A percentile compares a stretch with the other conserved stretches of the same genome.
Conservation (phyloP, 2,797 vertebrate genomes). For the Myotis vivesi region DNA sequence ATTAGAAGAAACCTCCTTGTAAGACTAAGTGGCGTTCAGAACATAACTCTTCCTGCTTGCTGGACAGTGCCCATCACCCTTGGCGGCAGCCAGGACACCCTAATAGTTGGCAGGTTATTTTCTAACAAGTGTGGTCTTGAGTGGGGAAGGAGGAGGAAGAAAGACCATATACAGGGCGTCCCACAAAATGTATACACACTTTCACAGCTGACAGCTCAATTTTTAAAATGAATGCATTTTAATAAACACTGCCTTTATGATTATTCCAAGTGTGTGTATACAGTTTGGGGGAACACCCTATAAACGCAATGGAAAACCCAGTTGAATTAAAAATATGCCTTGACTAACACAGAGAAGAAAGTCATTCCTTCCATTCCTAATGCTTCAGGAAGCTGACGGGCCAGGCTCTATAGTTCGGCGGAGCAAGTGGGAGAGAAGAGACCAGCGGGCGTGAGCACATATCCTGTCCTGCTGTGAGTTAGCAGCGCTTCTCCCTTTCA, state of each 20-base stretch:
- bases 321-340: neutral
- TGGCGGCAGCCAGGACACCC: neutral
- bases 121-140: neutral
- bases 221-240: too few species aligned
- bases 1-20: neutral
- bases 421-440: neutral
- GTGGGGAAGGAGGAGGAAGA: neutral
- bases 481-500: neutral
- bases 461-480: neutral
- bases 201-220: too few species aligned
- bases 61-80: neutral
- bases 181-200: too few species aligned
- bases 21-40: neutral
- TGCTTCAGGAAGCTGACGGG: neutral
- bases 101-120: neutral
- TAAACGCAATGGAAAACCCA: neutral
- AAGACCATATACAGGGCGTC: neutral
- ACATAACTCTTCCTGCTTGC: neutral
- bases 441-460: rapidly evolving
- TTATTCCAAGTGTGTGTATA: too few species aligned
- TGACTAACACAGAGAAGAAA: neutral
- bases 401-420: neutral
- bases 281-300: too few species aligned
- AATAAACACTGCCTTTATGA: too few species aligned
- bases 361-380: neutral